Percentiles rank a stretch among this genome's conserved stretches.
These are phyloP conservation scores for Balanococcus diminutus DNA, from an alignment of 2,888 invertebrate genomes.

Conservation along the genomic window DNA sequence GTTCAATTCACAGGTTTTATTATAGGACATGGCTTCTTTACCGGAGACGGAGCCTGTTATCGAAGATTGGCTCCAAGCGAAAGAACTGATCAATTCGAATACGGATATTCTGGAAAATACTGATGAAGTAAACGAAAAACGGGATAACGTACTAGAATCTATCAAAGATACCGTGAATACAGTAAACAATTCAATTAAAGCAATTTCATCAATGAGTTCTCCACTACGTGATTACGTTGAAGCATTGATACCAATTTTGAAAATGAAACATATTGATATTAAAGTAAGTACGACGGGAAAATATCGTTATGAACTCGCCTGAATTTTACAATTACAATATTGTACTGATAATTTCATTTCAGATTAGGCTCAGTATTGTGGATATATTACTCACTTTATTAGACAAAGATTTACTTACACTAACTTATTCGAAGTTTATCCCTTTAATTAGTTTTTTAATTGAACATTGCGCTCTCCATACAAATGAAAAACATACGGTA, in stretches of 20 bases:
- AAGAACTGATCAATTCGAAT: constrained; percentile 28
- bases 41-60: not conserved
- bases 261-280: constrained; percentile 12
- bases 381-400: not conserved
- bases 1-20: not conserved
- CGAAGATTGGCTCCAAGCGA: constrained; percentile 35
- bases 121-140: not conserved
- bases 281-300: not conserved
- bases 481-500: constrained; percentile 38
- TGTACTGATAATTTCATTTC: not conserved
- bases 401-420: not conserved
- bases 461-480: constrained; percentile 1
- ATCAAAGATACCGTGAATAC: not conserved
- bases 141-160: not conserved
- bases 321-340: not conserved
- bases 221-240: not conserved
- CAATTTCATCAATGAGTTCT: not conserved
- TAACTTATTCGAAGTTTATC: not conserved
- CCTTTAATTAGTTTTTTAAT: constrained; percentile 28
- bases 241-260: not conserved
- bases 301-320: not conserved
- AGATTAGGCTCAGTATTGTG: constrained; percentile 18
- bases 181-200: constrained; percentile 32
- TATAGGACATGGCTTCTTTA: not conserved
- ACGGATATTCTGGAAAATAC: not conserved